These are phyloP conservation scores for Brachionus manjavacas DNA, from an alignment of 1,140 invertebrate species.

Conservation along the genomic window DNA sequence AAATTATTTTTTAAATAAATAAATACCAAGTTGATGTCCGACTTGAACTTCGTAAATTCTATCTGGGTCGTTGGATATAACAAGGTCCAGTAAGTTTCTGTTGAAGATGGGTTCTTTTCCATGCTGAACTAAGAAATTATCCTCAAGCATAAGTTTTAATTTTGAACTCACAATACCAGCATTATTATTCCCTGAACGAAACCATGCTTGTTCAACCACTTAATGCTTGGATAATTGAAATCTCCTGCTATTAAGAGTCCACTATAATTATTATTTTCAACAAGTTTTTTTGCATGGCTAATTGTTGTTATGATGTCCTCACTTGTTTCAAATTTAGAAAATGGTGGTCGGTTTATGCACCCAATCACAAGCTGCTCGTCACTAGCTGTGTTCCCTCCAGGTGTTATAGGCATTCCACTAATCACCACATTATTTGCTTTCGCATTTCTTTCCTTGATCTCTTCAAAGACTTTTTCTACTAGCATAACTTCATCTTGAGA, in stretches of 20 bases:
- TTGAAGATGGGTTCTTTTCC: background rate
- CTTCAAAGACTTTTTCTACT: too few relatives aligned
- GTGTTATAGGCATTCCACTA: too few relatives aligned
- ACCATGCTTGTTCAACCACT: background rate
- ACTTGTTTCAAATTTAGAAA: background rate
- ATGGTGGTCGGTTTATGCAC: too few relatives aligned
- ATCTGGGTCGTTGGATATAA: background rate
- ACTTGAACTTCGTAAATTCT: too few relatives aligned
- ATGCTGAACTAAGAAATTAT: background rate
- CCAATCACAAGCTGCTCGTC: too few relatives aligned
- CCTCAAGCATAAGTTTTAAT: background rate
- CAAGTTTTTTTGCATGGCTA: background rate
- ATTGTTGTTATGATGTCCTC: background rate
- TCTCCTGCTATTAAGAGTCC: background rate
- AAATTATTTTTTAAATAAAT: too few relatives aligned
- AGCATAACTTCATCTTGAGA: too few relatives aligned
- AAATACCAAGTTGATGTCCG: too few relatives aligned
- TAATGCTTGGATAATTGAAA: background rate
- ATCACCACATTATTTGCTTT: too few relatives aligned
- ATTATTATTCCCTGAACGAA: background rate
- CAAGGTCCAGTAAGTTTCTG: background rate
- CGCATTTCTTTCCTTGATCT: too few relatives aligned
- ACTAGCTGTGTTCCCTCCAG: too few relatives aligned
- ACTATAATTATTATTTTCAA: background rate
- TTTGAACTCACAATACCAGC: background rate